A percentile compares a stretch with the other conserved stretches of the same genome.
Evolutionary conservation across 2,888 invertebrate genomes (phyloP).

Genomic region (Dascillus cervinus): DNA sequence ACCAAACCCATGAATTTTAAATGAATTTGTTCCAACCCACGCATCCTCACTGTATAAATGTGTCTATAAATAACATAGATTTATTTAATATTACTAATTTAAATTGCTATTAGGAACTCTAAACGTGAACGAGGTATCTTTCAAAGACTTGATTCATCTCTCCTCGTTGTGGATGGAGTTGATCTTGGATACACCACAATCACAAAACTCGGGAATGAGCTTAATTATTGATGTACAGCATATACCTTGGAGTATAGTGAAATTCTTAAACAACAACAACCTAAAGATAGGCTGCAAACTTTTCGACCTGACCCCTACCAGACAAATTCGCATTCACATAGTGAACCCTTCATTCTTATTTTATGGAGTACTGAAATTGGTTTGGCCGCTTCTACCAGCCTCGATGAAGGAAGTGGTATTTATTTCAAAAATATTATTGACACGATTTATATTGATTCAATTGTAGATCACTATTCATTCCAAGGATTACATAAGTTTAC

Average conservation of each 20-base stretch:
- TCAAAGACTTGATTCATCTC: constrained; percentile 32
- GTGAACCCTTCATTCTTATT: constrained; percentile 32
- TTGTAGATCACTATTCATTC: no score
- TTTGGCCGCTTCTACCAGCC: constrained; percentile 36
- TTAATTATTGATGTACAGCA: constrained; percentile 35
- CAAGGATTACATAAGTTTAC: no score
- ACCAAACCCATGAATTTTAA: no score
- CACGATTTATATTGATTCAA: no score
- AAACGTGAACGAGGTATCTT: constrained; percentile 23
- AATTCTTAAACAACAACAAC: constrained; percentile 34
- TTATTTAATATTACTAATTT: no score
- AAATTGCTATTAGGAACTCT: constrained; percentile 21
- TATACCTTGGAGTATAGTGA: constrained; percentile 26
- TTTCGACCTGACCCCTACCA: constrained; percentile 28
- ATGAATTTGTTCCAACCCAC: no score
- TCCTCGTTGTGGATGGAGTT: constrained; percentile 38
- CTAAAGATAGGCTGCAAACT: constrained; percentile 25
- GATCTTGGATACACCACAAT: constrained; percentile 30
- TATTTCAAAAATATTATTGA: no score
- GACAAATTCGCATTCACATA: constrained; percentile 31
- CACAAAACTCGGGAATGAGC: constrained; percentile 33
- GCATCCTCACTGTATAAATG: no score
- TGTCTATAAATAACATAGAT: no score
- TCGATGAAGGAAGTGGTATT: no score
- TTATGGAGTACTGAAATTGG: constrained; percentile 27